Percentiles rank a stretch among this genome's conserved stretches.
phyloP scores from a whole-genome alignment of 2,113 vertebrate genomes.

The Calidris pugnax region DNA sequence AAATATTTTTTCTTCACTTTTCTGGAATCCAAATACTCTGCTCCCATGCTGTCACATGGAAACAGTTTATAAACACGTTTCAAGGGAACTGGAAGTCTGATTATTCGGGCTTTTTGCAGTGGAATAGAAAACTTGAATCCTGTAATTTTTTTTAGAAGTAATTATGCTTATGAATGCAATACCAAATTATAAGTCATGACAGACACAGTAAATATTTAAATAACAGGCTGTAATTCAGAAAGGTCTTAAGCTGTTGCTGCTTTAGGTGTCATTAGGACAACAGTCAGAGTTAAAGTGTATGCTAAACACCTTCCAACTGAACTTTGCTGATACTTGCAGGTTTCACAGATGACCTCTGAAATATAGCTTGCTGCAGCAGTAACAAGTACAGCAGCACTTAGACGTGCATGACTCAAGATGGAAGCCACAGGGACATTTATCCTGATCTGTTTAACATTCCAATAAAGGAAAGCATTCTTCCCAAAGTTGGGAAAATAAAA shows the following conservation, averaged over 20 bases:
- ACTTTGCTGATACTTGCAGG: background rate
- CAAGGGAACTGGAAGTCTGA: background rate
- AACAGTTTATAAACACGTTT: background rate
- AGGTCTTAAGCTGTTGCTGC: background rate
- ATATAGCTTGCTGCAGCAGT: background rate
- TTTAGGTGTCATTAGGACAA: background rate
- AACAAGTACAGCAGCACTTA: background rate
- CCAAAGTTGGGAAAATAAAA: no score
- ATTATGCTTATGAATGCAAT: background rate
- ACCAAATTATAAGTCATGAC: background rate
- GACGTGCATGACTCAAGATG: accelerated
- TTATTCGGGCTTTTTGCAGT: background rate
- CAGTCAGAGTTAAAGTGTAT: background rate
- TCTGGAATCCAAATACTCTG: background rate
- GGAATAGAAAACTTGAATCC: background rate
- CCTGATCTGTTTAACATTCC: background rate
- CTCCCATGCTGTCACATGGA: background rate
- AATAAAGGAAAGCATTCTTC: background rate
- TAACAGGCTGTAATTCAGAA: background rate
- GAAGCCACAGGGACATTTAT: background rate
- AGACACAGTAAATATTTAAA: background rate
- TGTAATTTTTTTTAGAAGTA: background rate
- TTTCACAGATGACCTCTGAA: background rate
- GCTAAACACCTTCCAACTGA: background rate
- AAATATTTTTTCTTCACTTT: background rate